Conservation (phyloP, 2,888 invertebrate genomes). For the Cyrtodaria siliqua region DNA sequence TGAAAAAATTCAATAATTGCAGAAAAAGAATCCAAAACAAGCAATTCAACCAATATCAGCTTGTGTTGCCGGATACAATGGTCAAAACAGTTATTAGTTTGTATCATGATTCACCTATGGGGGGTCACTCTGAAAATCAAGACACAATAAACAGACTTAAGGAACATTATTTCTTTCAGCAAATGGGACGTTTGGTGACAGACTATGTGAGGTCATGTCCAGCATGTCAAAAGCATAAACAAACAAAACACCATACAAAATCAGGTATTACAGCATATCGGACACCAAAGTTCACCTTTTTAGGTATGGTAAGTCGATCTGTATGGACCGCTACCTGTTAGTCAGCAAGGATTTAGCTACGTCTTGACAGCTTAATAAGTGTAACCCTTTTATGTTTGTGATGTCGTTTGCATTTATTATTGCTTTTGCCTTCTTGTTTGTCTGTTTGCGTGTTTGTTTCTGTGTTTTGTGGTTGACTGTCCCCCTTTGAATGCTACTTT, state of each 20-base stretch:
- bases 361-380: slow-evolving; percentile 56
- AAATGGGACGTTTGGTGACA: slow-evolving; percentile 14
- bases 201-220: slow-evolving; percentile 28
- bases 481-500: too few species aligned
- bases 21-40: slow-evolving; percentile 29
- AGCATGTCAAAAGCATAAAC: slow-evolving; percentile 24
- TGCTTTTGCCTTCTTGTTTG: too few species aligned
- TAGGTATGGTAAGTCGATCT: slow-evolving; percentile 59
- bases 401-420: too few species aligned
- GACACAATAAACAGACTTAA: slow-evolving; percentile 35
- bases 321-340: slow-evolving; percentile 47
- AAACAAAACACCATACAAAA: slow-evolving; percentile 23
- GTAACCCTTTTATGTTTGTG: slow-evolving; percentile 32
- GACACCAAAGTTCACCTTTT: slow-evolving; percentile 44
- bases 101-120: slow-evolving; percentile 41
- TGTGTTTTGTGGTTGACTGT: too few species aligned
- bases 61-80: slow-evolving; percentile 38
- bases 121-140: slow-evolving; percentile 38
- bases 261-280: slow-evolving; percentile 47
- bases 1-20: slow-evolving; percentile 34
- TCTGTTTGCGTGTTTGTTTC: too few species aligned
- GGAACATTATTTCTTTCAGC: slow-evolving; percentile 32
- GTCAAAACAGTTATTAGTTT: slow-evolving; percentile 30
- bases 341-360: slow-evolving; percentile 34
- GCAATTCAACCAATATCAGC: slow-evolving; percentile 30